Percentiles rank a stretch among this genome's conserved stretches.
Conservation (phyloP, 2,113 vertebrate genomes). For the Oreochromis spilurus region DNA sequence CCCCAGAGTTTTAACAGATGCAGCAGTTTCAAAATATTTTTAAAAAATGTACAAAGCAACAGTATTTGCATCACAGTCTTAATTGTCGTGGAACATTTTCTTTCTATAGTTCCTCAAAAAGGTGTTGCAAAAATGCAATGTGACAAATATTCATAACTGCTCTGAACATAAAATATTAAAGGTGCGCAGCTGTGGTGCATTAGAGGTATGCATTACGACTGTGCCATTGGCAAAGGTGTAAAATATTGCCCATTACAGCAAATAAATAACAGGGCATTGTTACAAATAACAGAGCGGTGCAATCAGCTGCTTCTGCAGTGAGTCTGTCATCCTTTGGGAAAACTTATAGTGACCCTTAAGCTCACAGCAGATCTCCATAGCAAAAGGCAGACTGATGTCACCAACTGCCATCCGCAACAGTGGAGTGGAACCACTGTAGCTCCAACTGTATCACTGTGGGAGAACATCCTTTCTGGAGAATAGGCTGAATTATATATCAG, state of each 20-base stretch:
- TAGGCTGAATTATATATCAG: neutral
- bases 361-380: neutral
- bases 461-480: neutral
- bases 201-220: neutral
- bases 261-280: neutral
- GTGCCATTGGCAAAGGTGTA: neutral
- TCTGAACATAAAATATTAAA: neutral
- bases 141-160: neutral
- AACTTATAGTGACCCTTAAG: neutral
- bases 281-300: neutral
- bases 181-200: neutral
- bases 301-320: neutral
- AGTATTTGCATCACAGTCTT: neutral
- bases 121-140: neutral
- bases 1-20: neutral
- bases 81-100: neutral
- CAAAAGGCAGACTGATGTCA: neutral
- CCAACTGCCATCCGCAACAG: neutral
- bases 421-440: neutral
- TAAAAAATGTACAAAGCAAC: neutral
- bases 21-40: neutral
- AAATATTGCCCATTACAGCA: neutral
- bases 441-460: neutral
- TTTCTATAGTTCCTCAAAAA: neutral
- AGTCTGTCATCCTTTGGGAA: neutral